Evolutionary conservation across 1,140 invertebrate genomes (phyloP), one percentile per base, ranked within the genome.

Genomic region (Trachymyrmex septentrionalis): DNA sequence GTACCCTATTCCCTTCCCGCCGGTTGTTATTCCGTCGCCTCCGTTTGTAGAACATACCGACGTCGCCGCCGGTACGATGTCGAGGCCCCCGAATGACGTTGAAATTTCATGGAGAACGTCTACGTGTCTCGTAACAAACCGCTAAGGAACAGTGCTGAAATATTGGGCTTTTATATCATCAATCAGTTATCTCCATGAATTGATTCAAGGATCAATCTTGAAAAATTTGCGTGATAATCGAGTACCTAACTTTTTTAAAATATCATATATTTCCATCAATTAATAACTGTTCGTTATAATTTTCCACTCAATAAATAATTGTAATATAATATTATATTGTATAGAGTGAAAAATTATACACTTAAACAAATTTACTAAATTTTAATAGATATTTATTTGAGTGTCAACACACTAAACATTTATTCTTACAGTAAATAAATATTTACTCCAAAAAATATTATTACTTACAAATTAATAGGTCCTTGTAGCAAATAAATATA

Each of bases 71-170:
- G 44, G 16, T 21, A 12, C 27, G 64, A 38, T 19, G 30, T 2
- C 34, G 67, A 7, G 24, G 14, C 2, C 48, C 48, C 19, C 71
- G 59, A 67, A 87, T 64, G 55, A 84, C n/a, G 57, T 55, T 44
- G 78, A 89, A 90, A 90, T 89, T 90, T 90, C 48, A 67, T 66
- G 7, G 66, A 73, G 19, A 34, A 63, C 34, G 38, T 10, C 19
- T 53, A 53, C 53, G 50, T 44, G 69, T 84, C 82, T 82, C 57
- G 64, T 30, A 66, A 90, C 75, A 48, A 48, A 21, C 57, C 67
- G 16, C 19, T 21, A 14, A 71, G 50, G 38, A 57, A 34, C 57
- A 24, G 14, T 55, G 9, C 0, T 27, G 30, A 76, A 76, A 77
- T 86, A 88, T 88, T 76, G 63, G 57, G 21, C 66, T 27, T 63